A percentile compares a stretch with the other conserved stretches of the same genome.
Conservation (phyloP, 2,797 vertebrate genomes). For the Thunnus albacares region DNA sequence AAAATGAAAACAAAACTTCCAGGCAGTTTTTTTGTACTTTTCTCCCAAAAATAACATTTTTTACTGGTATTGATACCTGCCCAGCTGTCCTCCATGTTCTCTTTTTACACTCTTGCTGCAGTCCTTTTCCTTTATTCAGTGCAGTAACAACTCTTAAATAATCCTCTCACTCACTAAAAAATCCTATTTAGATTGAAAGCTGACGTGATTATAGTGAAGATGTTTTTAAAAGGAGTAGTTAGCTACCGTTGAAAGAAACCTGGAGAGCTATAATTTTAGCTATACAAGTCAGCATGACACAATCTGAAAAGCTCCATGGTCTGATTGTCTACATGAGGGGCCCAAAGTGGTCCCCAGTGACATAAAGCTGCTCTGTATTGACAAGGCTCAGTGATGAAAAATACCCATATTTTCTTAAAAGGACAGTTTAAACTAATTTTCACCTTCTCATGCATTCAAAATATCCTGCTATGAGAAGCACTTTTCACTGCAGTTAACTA, state of each 20-base stretch:
- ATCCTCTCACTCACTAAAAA: slow-evolving; percentile 47
- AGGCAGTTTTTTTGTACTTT: not conserved
- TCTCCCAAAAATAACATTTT: not conserved
- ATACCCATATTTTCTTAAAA: not conserved
- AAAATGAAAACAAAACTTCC: not conserved
- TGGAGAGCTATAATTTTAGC: slow-evolving; percentile 43
- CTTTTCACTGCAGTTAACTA: not conserved
- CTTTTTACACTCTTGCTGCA: not conserved
- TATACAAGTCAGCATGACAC: slow-evolving; percentile 25
- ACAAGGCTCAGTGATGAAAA: slow-evolving; percentile 25
- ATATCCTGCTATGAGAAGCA: not conserved
- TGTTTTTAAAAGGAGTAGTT: slow-evolving; percentile 41
- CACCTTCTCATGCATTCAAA: not conserved
- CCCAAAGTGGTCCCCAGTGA: slow-evolving; percentile 6
- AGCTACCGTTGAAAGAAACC: slow-evolving; percentile 26
- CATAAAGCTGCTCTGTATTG: not conserved
- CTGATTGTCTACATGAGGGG: slow-evolving; percentile 24
- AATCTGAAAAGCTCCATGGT: slow-evolving; percentile 11
- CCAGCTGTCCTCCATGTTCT: not conserved
- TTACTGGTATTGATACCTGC: slow-evolving; percentile 1
- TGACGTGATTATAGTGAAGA: slow-evolving; percentile 60
- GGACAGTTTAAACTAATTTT: not conserved
- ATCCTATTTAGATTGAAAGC: slow-evolving; percentile 53
- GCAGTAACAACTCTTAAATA: slow-evolving; percentile 33
- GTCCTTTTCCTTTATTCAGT: slow-evolving; percentile 15